Evolutionary conservation across 2,888 invertebrate genomes (phyloP).

Genomic region (Exephanes ischioxanthus): DNA sequence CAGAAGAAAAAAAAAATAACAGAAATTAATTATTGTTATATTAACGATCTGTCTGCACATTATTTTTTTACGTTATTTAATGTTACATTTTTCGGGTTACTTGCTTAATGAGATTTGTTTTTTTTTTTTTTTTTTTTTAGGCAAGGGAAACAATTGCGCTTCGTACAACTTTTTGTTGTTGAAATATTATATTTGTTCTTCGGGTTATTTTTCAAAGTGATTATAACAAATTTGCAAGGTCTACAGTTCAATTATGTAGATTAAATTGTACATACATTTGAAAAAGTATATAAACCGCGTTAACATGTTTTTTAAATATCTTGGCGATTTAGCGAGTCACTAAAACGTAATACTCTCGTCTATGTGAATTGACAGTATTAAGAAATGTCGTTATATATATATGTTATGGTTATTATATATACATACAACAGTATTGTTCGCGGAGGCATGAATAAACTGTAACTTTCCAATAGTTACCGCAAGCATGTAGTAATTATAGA

Average conservation of each 20-base stretch:
- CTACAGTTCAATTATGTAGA: not conserved
- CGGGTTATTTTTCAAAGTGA: not conserved
- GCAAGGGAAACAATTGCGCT: not conserved
- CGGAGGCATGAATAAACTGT: conserved; percentile 28
- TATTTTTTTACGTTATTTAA: not conserved
- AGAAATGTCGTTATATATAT: not conserved
- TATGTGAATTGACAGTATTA: not conserved
- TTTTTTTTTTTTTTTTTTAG: too few relatives aligned
- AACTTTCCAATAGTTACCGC: conserved; percentile 52
- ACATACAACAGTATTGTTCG: not conserved
- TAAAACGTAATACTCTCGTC: not conserved
- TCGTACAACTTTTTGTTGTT: not conserved
- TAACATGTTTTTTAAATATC: not conserved
- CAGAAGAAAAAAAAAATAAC: conserved; percentile 50
- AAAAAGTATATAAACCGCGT: not conserved
- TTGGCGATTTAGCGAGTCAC: not conserved
- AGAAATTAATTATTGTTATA: conserved; percentile 40
- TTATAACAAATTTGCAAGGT: not conserved
- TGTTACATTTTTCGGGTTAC: not conserved
- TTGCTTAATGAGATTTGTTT: too few relatives aligned
- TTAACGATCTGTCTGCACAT: not conserved
- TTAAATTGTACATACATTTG: not conserved
- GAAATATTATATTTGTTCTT: not conserved
- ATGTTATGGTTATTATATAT: not conserved
- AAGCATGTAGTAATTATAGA: conserved; percentile 49